phyloP scores from a whole-genome alignment of 2,113 vertebrate genomes.

The Asarcornis scutulata region DNA sequence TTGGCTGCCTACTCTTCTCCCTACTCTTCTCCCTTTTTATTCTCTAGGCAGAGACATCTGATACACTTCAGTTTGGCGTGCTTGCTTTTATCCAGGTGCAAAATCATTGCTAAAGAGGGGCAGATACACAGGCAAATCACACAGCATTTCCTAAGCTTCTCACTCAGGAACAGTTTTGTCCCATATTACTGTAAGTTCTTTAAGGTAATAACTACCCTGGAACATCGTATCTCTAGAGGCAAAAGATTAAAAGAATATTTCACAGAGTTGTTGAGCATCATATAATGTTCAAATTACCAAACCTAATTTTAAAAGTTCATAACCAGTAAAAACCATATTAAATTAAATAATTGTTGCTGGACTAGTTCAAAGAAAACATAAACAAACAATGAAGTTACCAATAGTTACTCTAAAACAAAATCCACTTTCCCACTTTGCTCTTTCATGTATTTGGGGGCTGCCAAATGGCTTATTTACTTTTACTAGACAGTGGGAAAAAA shows the following conservation, averaged over 20 bases:
- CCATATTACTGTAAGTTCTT: not conserved
- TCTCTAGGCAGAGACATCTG: not conserved
- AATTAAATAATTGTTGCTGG: not conserved
- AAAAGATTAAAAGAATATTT: not conserved
- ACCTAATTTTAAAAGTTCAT: not conserved
- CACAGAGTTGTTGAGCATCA: not conserved
- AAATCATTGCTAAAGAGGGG: not conserved
- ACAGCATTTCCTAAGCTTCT: not conserved
- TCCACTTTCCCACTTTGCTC: not conserved
- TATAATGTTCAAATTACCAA: not conserved
- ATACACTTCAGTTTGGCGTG: not conserved
- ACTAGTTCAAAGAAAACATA: not conserved
- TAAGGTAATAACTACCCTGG: not conserved
- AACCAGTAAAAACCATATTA: not conserved
- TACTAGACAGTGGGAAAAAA: not conserved
- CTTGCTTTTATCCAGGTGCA: not conserved
- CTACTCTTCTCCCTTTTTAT: not conserved
- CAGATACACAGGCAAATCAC: not conserved
- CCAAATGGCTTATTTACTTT: not conserved
- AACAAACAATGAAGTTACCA: not conserved
- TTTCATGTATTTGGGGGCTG: not conserved
- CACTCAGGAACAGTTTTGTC: not conserved
- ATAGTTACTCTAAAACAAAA: not conserved
- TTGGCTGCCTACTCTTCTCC: not conserved
- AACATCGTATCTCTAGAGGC: not conserved